These are phyloP conservation scores for Ennomos quercinarius DNA, from an alignment of 2,888 invertebrate species.

Conservation along the genomic window DNA sequence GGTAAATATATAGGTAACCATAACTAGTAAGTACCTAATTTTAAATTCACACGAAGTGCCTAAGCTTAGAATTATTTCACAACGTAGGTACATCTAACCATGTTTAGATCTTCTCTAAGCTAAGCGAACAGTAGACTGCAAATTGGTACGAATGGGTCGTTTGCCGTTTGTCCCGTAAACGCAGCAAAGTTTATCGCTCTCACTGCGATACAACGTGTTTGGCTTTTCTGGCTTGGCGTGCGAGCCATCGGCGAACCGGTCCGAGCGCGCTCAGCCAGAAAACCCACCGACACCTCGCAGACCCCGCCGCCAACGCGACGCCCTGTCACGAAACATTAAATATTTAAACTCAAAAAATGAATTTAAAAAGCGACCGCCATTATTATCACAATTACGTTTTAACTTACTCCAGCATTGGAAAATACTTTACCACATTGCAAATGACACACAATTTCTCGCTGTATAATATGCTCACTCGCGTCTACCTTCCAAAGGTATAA, in stretches of 20 bases:
- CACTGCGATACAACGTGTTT: constrained; percentile 70
- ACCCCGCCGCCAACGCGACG: constrained; percentile 51
- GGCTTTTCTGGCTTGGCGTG: constrained; percentile 73
- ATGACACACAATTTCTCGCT: constrained; percentile 53
- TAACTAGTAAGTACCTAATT: no score
- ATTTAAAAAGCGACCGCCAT: constrained; percentile 67
- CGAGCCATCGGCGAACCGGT: constrained; percentile 76
- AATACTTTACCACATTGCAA: constrained; percentile 53
- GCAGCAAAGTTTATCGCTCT: constrained; percentile 79
- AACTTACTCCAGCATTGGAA: constrained; percentile 50
- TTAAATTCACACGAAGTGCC: no score
- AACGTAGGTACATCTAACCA: no score
- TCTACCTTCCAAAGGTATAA: constrained; percentile 44
- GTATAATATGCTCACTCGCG: constrained; percentile 25
- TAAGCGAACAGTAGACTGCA: constrained; percentile 52
- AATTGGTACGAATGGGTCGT: constrained; percentile 78
- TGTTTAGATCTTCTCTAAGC: constrained; percentile 29
- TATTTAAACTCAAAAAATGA: constrained; percentile 75
- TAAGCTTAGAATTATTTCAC: no score
- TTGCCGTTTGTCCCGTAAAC: constrained; percentile 71
- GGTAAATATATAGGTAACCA: no score
- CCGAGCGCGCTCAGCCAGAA: constrained; percentile 81
- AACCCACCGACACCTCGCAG: constrained; percentile 81
- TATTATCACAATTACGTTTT: constrained; percentile 71
- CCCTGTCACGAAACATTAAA: constrained; percentile 83